phyloP scores from a whole-genome alignment of 2,113 vertebrate genomes.

The Oreamnos americanus region DNA sequence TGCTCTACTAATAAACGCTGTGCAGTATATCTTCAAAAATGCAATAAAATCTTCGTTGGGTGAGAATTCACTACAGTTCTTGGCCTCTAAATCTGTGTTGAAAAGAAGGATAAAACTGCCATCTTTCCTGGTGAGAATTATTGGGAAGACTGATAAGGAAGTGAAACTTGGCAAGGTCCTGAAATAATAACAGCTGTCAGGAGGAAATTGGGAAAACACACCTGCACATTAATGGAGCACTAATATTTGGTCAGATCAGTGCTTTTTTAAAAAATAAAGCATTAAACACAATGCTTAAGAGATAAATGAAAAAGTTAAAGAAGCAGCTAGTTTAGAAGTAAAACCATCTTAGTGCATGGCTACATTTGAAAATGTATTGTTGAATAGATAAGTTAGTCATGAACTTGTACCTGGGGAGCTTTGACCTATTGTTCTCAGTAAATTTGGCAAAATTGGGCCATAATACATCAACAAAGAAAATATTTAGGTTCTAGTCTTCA shows the following conservation, averaged over 20 bases:
- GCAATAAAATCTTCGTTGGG: slow-evolving; percentile 49
- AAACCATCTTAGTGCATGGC: background rate
- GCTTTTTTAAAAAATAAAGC: background rate
- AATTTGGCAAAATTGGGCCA: background rate
- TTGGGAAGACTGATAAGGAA: slow-evolving; percentile 12
- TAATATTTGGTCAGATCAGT: background rate
- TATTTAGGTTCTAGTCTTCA: background rate
- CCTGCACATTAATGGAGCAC: background rate
- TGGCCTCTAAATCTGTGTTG: slow-evolving; percentile 42
- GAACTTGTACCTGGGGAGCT: background rate
- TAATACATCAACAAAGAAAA: background rate
- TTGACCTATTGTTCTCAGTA: background rate
- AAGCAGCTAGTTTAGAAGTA: background rate
- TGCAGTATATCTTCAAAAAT: slow-evolving; percentile 38
- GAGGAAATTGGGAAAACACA: background rate
- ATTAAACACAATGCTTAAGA: background rate
- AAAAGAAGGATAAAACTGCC: slow-evolving; percentile 46
- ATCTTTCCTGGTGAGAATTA: slow-evolving; percentile 2
- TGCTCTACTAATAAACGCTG: slow-evolving; percentile 30
- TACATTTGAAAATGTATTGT: background rate
- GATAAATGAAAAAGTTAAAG: background rate
- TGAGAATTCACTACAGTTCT: slow-evolving; percentile 49
- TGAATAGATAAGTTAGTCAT: background rate
- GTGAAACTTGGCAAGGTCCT: background rate
- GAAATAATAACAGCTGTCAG: background rate